Evolutionary conservation across 2,113 vertebrate genomes (phyloP), one percentile per base, ranked within the genome.

Genomic region (Cyanoramphus novaezelandiae): DNA sequence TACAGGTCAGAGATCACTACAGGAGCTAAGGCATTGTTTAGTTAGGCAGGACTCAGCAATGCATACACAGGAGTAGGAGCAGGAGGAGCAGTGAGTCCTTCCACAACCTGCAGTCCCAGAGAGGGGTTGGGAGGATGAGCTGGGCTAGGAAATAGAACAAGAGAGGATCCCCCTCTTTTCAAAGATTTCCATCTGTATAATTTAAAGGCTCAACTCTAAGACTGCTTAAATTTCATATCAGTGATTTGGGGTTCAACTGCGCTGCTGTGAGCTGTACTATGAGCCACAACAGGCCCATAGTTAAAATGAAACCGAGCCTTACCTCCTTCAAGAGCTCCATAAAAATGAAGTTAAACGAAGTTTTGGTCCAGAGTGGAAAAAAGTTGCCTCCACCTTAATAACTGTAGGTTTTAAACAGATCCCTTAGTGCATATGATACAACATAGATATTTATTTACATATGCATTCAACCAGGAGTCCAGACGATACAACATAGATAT

Each of bases 221-320:
- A 35, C 27, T 81, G 9, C 62, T 75, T 93, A 28, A 74, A 72
- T 92, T 94, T 91, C 81, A 85, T 3, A 87, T 47, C 11, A 17
- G 8, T 52, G 25, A 25, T 84, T 39, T 80, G 62, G 3, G 9
- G 59, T 27, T 89, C 63, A 69, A 33, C 46, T 91, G 63, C 46
- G 10, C 46, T 91, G 72, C 53, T 82, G 62, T 47, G 43, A 88
- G 62, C 47, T 86, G 27, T 64, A 44, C 82, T 83, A 57, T 76
- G 52, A 94, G 83, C 57, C 92, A 89, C 93, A 93, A 31, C 57
- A 94, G 88, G 47, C 83, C 47, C 2, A 3, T 86, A 96, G 74
- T 59, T 96, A 79, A 96, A 94, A 89, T 92, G 86, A 92, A 96
- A 82, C 57, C 46, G 43, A 95, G 15, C 69, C 37, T 69, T 76